Percentiles rank a stretch among this genome's conserved stretches.
phyloP scores from a whole-genome alignment of 2,113 vertebrate species.

The Microcebus lehilahytsara region DNA sequence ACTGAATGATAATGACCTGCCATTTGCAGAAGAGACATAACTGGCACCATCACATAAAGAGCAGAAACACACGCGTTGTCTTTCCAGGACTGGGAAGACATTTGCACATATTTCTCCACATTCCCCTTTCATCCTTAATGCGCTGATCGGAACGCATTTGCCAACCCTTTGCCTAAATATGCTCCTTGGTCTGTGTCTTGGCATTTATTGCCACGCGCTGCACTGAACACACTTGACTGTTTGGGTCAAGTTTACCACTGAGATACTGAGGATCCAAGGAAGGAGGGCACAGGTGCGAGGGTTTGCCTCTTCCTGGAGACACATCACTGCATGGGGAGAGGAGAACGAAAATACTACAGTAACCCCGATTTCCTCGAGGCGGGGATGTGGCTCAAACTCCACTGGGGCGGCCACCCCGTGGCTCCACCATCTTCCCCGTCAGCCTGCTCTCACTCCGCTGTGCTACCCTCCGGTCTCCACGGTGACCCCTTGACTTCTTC shows the following conservation, averaged over 20 bases:
- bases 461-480: too few relatives aligned
- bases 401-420: fast-evolving
- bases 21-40: background rate
- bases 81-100: background rate
- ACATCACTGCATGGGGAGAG: fast-evolving
- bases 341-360: background rate
- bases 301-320: background rate
- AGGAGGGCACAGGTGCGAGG: fast-evolving
- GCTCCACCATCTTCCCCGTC: background rate
- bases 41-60: background rate
- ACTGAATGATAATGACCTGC: background rate
- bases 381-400: too few relatives aligned
- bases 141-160: background rate
- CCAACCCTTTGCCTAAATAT: background rate
- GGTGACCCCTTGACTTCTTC: background rate
- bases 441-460: background rate
- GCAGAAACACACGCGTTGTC: background rate
- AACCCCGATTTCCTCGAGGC: background rate
- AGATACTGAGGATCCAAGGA: background rate
- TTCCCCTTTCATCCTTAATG: background rate
- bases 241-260: background rate
- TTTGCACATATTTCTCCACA: background rate
- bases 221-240: fast-evolving
- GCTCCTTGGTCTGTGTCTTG: background rate
- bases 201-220: background rate